phyloP scores from a whole-genome alignment of 2,113 vertebrate species.

The Gnathonemus longibarbis region DNA sequence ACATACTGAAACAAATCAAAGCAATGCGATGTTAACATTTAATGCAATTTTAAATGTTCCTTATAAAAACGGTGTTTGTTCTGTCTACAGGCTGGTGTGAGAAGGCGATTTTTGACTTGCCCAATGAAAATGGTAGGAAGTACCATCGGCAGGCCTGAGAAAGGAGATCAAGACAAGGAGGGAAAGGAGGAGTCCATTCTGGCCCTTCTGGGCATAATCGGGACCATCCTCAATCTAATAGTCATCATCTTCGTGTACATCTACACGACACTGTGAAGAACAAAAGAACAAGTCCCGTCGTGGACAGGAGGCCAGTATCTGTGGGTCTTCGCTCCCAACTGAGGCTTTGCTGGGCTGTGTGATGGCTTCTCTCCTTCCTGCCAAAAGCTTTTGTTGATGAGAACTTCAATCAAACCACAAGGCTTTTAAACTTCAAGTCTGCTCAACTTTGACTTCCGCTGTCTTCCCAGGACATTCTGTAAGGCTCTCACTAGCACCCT shows the following conservation, averaged over 20 bases:
- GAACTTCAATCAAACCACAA: neutral
- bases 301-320: neutral
- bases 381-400: neutral
- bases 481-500: neutral
- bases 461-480: neutral
- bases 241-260: conserved; percentile 99
- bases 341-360: neutral
- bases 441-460: neutral
- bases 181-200: conserved; percentile 90
- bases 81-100: conserved; percentile 70
- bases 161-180: conserved; percentile 86
- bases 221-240: conserved; percentile 90
- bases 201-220: conserved; percentile 94
- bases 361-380: neutral
- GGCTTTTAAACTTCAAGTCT: neutral
- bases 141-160: conserved; percentile 84
- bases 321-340: neutral
- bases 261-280: conserved; percentile 79
- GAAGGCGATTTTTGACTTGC: conserved; percentile 74
- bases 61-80: conserved; percentile 31
- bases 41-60: neutral
- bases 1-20: neutral
- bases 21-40: neutral
- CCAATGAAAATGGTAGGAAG: conserved; percentile 94
- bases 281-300: neutral